Conservation (phyloP, 2,797 vertebrate species). For the Syndactyla subalaris region DNA sequence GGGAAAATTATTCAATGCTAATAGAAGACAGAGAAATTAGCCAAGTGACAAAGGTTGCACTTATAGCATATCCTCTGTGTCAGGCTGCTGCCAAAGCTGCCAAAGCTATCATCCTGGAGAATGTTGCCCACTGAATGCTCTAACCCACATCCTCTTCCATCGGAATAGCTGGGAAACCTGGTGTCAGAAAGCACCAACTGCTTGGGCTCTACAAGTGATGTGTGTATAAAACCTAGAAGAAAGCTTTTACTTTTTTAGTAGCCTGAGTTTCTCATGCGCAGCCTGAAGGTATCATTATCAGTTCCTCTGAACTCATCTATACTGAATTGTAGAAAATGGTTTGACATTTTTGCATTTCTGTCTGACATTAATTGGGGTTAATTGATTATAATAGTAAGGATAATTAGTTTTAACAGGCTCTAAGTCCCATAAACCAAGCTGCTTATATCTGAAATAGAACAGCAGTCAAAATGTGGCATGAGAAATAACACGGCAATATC, state of each 20-base stretch:
- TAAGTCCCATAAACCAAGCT: conserved; percentile 2
- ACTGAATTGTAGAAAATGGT: not conserved
- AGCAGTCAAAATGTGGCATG: conserved; percentile 6
- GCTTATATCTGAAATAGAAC: conserved; percentile 1
- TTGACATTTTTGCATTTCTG: conserved; percentile 4
- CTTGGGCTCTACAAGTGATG: not conserved
- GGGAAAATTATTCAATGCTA: not conserved
- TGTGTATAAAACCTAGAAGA: not conserved
- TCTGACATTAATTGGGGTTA: conserved; percentile 28
- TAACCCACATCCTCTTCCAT: rapidly evolving
- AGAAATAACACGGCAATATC: not conserved
- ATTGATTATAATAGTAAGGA: conserved; percentile 33
- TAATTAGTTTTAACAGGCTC: conserved; percentile 43
- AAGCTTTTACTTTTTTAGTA: not conserved
- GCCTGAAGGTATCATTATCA: conserved; percentile 3
- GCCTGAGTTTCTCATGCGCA: not conserved
- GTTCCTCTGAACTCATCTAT: not conserved
- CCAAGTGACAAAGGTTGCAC: not conserved
- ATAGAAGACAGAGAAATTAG: not conserved
- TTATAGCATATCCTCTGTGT: no score
- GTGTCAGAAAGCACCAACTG: not conserved
- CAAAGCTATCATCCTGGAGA: rapidly evolving
- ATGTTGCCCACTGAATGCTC: rapidly evolving
- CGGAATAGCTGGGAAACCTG: not conserved
- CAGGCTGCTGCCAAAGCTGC: not conserved